Percentiles rank a stretch among this genome's conserved stretches.
These are phyloP conservation scores for Porites divaricata DNA, from an alignment of 92 coral and sea anemone species.

Conservation along the genomic window DNA sequence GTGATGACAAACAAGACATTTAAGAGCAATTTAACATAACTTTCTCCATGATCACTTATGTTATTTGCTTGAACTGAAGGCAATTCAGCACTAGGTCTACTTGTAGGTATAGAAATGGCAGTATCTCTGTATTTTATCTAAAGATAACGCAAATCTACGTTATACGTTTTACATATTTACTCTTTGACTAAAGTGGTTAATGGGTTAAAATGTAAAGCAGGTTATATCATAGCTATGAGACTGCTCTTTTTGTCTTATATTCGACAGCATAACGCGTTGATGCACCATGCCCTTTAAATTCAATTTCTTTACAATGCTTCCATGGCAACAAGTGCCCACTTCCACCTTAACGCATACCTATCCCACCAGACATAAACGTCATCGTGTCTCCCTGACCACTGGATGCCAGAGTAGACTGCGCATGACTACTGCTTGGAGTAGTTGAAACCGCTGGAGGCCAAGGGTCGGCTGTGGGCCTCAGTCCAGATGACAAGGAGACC, in stretches of 20 bases:
- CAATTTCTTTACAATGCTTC: neutral
- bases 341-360: conserved; percentile 58
- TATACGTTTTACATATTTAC: no score
- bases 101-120: no score
- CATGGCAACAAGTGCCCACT: neutral
- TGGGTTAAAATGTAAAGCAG: no score
- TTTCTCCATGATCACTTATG: no score
- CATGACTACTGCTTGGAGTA: conserved; percentile 68
- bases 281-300: neutral
- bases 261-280: no score
- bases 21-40: neutral
- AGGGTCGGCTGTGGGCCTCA: conserved; percentile 87
- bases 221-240: no score
- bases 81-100: no score
- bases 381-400: conserved; percentile 67
- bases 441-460: conserved; percentile 72
- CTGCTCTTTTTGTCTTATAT: no score
- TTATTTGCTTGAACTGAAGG: no score
- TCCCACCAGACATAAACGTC: conserved; percentile 73
- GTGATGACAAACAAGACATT: neutral
- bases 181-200: no score
- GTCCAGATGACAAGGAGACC: conserved; percentile 70
- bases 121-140: no score
- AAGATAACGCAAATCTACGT: no score
- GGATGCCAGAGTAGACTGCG: conserved; percentile 57